Evolutionary conservation across 2,888 invertebrate species (phyloP).

Genomic region (Caenorhabditis imperialis): DNA sequence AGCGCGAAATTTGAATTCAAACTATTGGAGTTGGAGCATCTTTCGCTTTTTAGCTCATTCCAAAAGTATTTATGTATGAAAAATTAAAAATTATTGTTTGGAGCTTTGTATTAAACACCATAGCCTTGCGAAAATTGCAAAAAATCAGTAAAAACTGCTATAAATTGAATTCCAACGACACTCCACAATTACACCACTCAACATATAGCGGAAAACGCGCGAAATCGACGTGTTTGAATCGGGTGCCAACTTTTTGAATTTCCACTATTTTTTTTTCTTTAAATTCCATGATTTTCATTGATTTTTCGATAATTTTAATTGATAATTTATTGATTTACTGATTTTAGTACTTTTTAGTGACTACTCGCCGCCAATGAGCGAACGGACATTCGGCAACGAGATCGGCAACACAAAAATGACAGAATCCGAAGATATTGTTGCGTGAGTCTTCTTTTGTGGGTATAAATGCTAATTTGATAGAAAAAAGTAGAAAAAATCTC

Average conservation of each 20-base stretch:
- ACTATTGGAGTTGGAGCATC: background rate
- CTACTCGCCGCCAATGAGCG: constrained; percentile 52
- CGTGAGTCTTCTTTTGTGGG: constrained; percentile 19
- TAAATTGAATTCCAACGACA: too few species aligned
- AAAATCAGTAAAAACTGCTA: too few species aligned
- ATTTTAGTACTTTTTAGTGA: too few species aligned
- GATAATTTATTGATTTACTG: too few species aligned
- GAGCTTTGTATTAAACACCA: too few species aligned
- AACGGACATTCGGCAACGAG: constrained; percentile 42
- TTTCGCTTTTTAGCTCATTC: background rate
- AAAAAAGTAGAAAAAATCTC: background rate
- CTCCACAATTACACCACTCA: too few species aligned
- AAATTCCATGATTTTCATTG: background rate
- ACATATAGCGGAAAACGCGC: background rate
- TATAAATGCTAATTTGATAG: background rate
- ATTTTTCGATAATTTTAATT: too few species aligned
- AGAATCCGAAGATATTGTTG: constrained; percentile 1
- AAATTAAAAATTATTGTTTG: too few species aligned
- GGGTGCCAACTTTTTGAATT: too few species aligned
- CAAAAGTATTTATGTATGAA: too few species aligned
- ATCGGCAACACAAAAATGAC: constrained; percentile 36
- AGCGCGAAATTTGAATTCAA: constrained; percentile 5
- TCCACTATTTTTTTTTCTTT: constrained; percentile 4
- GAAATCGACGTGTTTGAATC: too few species aligned
- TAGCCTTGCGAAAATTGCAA: too few species aligned